A percentile compares a stretch with the other conserved stretches of the same genome.
These are phyloP conservation scores for Catagonus wagneri DNA, from an alignment of 2,113 vertebrate genomes.

Conservation along the genomic window DNA sequence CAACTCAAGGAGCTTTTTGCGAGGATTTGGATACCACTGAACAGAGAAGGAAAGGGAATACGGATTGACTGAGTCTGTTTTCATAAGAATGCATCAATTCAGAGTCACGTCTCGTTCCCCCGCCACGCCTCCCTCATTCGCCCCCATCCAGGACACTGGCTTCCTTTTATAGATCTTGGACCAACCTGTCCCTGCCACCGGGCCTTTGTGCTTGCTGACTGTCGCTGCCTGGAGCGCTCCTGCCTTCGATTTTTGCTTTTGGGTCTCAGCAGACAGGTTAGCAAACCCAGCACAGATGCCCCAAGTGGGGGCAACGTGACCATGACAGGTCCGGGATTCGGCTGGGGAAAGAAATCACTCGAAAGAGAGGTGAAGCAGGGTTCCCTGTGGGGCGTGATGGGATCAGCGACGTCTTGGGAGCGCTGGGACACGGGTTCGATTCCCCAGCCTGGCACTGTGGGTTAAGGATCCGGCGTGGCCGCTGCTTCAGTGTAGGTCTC, in stretches of 20 bases:
- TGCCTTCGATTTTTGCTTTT: neutral
- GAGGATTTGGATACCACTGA: neutral
- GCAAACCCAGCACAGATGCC: no score
- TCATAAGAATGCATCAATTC: neutral
- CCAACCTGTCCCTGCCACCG: neutral
- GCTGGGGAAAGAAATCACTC: neutral
- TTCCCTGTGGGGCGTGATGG: no score
- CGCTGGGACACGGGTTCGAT: no score
- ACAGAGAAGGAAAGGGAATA: neutral
- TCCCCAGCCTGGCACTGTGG: no score
- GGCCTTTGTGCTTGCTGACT: neutral
- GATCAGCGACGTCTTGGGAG: no score
- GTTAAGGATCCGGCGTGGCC: no score
- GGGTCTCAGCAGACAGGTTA: neutral
- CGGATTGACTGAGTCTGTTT: neutral
- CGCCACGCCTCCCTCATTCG: neutral
- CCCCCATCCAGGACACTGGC: neutral
- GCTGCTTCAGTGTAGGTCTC: no score
- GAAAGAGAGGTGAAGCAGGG: neutral
- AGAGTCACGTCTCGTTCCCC: neutral
- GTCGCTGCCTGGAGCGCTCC: neutral
- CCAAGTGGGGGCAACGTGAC: fast-evolving
- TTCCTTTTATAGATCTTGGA: neutral
- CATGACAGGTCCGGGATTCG: neutral
- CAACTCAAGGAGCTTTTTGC: neutral